These are phyloP conservation scores for Fundulus diaphanus DNA, from an alignment of 2,797 vertebrate species.

Conservation along the genomic window DNA sequence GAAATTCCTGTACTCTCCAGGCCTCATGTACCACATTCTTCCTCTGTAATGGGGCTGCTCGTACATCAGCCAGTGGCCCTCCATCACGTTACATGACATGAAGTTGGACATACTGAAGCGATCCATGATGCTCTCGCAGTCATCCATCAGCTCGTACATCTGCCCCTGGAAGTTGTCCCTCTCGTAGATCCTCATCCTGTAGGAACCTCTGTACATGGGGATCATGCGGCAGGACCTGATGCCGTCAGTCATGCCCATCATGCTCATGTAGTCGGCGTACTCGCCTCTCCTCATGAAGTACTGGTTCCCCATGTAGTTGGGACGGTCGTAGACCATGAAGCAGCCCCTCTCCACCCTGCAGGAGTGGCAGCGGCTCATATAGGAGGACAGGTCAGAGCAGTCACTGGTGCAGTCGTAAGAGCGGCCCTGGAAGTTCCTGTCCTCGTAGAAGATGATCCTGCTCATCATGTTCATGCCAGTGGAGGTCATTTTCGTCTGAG, in stretches of 20 bases:
- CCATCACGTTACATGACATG: constrained; percentile 64
- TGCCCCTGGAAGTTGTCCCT: constrained; percentile 55
- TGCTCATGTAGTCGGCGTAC: constrained; percentile 4
- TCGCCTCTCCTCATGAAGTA: constrained; percentile 61
- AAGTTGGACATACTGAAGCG: constrained; percentile 52
- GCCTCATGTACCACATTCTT: constrained; percentile 60
- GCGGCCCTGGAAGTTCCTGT: constrained; percentile 57
- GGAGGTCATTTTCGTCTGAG: constrained; percentile 47
- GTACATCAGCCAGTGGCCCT: constrained; percentile 54
- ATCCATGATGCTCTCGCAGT: constrained; percentile 50
- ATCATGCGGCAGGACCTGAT: constrained; percentile 37
- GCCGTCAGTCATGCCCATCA: no score
- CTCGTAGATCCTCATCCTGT: constrained; percentile 59
- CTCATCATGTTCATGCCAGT: constrained; percentile 48
- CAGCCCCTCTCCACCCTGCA: constrained; percentile 30
- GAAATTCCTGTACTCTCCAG: constrained; percentile 61
- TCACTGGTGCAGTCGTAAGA: constrained; percentile 55
- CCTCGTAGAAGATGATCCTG: constrained; percentile 59
- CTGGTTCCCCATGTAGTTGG: constrained; percentile 68
- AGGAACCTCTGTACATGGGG: constrained; percentile 54
- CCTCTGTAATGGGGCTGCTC: constrained; percentile 57
- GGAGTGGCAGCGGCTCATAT: constrained; percentile 58
- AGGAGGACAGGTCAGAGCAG: constrained; percentile 60
- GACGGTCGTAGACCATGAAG: constrained; percentile 54
- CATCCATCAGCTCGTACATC: constrained; percentile 54